A percentile compares a stretch with the other conserved stretches of the same genome.
Conservation (phyloP, 2,888 invertebrate genomes). For the Noctua janthe region DNA sequence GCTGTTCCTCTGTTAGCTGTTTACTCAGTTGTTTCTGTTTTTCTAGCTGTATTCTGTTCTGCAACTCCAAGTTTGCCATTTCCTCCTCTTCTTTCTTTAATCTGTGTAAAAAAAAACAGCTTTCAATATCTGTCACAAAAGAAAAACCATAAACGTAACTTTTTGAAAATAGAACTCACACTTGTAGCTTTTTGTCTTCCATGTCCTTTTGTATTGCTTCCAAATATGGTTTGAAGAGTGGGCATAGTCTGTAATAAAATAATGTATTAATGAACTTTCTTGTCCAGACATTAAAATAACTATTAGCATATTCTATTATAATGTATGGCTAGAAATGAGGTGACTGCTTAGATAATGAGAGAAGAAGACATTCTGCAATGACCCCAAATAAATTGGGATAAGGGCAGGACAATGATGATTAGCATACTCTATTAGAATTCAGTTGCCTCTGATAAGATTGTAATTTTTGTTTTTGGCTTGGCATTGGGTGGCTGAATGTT, state of each 20-base stretch:
- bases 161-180: conserved; percentile 75
- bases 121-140: neutral
- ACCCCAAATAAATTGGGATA: too few species aligned
- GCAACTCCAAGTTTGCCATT: conserved; percentile 90
- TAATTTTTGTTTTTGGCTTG: neutral
- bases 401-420: too few species aligned
- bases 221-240: conserved; percentile 97
- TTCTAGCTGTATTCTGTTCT: conserved; percentile 91
- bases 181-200: conserved; percentile 93
- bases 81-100: conserved; percentile 90
- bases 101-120: conserved; percentile 60
- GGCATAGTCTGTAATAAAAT: conserved; percentile 92
- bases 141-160: neutral
- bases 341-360: too few species aligned
- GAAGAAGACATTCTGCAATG: too few species aligned
- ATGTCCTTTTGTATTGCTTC: conserved; percentile 97
- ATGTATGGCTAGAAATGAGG: too few species aligned
- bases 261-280: neutral
- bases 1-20: conserved; percentile 91
- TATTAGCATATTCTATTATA: neutral
- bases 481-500: neutral
- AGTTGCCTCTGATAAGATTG: neutral
- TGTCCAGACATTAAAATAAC: neutral
- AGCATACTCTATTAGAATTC: neutral
- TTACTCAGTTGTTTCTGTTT: conserved; percentile 92